phyloP scores from a whole-genome alignment of 1,140 invertebrate species.

The Papilio polyxenes region DNA sequence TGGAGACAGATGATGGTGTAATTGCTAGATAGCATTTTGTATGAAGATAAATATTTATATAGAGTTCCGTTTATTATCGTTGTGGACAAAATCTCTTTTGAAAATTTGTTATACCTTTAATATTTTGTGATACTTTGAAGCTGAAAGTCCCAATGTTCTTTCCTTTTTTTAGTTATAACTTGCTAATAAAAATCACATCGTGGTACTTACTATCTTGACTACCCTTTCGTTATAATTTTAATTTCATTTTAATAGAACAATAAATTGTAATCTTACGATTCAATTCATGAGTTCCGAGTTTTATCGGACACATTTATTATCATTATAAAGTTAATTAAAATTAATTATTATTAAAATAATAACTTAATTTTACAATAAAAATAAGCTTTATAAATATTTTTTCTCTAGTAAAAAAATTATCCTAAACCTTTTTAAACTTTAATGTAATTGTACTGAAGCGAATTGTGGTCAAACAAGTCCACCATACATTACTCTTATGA shows the following conservation, averaged over 20 bases:
- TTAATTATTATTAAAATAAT: neutral
- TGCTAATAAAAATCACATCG: no score
- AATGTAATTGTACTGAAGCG: neutral
- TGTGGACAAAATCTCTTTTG: no score
- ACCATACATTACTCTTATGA: slow-evolving; percentile 31
- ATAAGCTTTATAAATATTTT: neutral
- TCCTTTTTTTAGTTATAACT: neutral
- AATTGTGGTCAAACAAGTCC: slow-evolving; percentile 8
- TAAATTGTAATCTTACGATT: neutral
- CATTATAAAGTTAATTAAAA: neutral
- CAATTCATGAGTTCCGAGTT: neutral
- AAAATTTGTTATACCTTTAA: neutral
- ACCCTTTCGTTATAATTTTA: neutral
- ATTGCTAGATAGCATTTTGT: slow-evolving; percentile 24
- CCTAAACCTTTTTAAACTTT: neutral
- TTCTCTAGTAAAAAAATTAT: neutral
- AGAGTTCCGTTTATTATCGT: neutral
- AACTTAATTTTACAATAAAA: neutral
- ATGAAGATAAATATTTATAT: neutral
- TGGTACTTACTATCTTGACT: no score
- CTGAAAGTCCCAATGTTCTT: neutral
- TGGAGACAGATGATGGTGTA: slow-evolving; percentile 24
- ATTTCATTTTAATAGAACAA: neutral
- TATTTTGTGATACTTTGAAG: neutral
- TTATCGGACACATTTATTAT: neutral